Base-by-base conservation (phyloP, 2,888 invertebrate genomes). In the Argyresthia goedartella region DNA sequence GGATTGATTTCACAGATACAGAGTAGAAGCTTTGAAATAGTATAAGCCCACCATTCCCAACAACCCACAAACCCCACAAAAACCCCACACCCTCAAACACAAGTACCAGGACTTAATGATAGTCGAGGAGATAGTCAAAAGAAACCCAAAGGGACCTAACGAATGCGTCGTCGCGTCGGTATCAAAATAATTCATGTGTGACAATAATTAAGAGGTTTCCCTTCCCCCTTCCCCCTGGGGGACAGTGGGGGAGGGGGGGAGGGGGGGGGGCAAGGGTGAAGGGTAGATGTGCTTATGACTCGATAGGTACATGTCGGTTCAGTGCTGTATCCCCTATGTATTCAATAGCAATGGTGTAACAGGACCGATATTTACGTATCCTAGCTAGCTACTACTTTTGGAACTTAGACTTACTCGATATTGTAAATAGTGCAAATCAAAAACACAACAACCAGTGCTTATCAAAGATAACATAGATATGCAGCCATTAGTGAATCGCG, bases 131-230 rank as follows among this genome's bases (percentile, higher is more conserved):
- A 13, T 36, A 59, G 56, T 62, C 59, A 59, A 65, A 64, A 63
- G 62, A 61, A 64, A 59, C 54, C 64, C 61, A 55, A 59, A 60
- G 64, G 64, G 61, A 63, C 57, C 58, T 64, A 64, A 64, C 62
- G 61, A 61, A 62, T 58, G 58, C 56, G 57, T 52, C 48, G 64
- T 59, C 68, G 71, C 76, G 73, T 76, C 80, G 73, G 79, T 81
- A 78, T 73, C 76, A 74, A 80, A 80, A 81, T 81, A 80, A 81
- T 76, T 81, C 81, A 79, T 75, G 81, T 80, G 79, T 79, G 78
- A 80, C 80, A 80, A 81, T 82, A 82, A 81, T 82, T 81, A 79
- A 76, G 79, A 73, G 72, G 69, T 65, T 66, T 60, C 60, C 59
- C 63, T 62, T 62, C 64, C 69, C 64, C 55, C 55, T 58, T 58